Percentiles rank a stretch among this genome's conserved stretches.
Evolutionary conservation across 2,888 invertebrate species (phyloP).

Genomic region (Tipula confusa): DNA sequence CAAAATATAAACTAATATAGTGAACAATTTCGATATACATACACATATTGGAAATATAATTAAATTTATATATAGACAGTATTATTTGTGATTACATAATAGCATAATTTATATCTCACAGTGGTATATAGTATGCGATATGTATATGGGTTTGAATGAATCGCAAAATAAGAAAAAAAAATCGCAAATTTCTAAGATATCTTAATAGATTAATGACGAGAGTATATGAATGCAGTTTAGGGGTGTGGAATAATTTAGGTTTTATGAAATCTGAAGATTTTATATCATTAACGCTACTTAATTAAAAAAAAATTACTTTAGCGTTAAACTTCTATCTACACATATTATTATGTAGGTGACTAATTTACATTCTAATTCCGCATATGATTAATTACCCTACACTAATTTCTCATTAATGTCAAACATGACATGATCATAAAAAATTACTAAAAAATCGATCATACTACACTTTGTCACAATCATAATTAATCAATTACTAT

Average conservation of each 20-base stretch:
- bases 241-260: background rate
- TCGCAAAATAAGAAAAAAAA: background rate
- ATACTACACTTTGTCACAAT: constrained; percentile 7
- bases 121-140: background rate
- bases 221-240: background rate
- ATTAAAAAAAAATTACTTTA: background rate
- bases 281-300: background rate
- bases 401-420: background rate
- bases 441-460: background rate
- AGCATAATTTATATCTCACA: background rate
- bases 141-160: background rate
- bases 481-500: background rate
- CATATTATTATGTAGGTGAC: background rate
- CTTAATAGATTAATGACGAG: background rate
- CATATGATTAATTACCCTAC: background rate
- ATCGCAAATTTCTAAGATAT: background rate
- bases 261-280: background rate
- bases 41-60: background rate
- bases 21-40: background rate
- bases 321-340: background rate
- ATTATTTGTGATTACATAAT: constrained; percentile 1
- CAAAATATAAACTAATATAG: background rate
- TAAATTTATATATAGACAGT: constrained; percentile 5
- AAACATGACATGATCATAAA: background rate
- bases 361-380: background rate